Percentiles rank a stretch among this genome's conserved stretches.
Evolutionary conservation across 2,797 vertebrate genomes (phyloP).

Genomic region (Nyctalus aviator): DNA sequence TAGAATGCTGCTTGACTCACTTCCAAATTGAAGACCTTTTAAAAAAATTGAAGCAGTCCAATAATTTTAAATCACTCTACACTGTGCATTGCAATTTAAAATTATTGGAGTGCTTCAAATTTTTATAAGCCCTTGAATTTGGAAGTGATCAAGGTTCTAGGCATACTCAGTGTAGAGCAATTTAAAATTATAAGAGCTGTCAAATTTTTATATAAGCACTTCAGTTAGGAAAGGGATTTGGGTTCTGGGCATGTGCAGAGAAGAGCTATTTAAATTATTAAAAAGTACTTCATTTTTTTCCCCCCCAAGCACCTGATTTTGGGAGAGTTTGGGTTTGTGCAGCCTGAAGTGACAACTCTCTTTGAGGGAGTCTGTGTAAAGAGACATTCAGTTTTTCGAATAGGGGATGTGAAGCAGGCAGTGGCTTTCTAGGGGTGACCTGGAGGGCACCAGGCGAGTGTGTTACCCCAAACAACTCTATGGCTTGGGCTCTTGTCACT

Average conservation of each 20-base stretch:
- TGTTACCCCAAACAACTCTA: background rate
- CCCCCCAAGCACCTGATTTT: slow-evolving; percentile 89
- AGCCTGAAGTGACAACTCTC: slow-evolving; percentile 88
- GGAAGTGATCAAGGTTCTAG: slow-evolving; percentile 93
- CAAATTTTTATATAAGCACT: slow-evolving; percentile 93
- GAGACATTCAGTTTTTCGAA: slow-evolving; percentile 81
- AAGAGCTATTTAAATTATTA: slow-evolving; percentile 91
- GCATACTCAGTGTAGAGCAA: slow-evolving; percentile 91
- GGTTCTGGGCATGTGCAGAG: slow-evolving; percentile 90
- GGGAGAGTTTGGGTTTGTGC: slow-evolving; percentile 87
- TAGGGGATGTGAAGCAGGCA: background rate
- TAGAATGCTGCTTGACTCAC: slow-evolving; percentile 91
- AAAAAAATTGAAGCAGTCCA: slow-evolving; percentile 90
- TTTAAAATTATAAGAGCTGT: slow-evolving; percentile 94
- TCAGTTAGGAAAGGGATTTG: slow-evolving; percentile 91
- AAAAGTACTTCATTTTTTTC: slow-evolving; percentile 88
- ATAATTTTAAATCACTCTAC: slow-evolving; percentile 93
- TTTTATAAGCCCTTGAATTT: slow-evolving; percentile 94
- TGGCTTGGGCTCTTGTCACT: background rate
- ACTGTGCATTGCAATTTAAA: slow-evolving; percentile 93
- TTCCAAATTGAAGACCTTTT: slow-evolving; percentile 92
- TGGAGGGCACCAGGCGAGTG: background rate
- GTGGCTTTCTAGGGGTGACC: background rate
- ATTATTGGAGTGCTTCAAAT: slow-evolving; percentile 94
- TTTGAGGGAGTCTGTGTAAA: slow-evolving; percentile 85